Conservation (phyloP, 1,140 invertebrate genomes). For the Magallana gigas region DNA sequence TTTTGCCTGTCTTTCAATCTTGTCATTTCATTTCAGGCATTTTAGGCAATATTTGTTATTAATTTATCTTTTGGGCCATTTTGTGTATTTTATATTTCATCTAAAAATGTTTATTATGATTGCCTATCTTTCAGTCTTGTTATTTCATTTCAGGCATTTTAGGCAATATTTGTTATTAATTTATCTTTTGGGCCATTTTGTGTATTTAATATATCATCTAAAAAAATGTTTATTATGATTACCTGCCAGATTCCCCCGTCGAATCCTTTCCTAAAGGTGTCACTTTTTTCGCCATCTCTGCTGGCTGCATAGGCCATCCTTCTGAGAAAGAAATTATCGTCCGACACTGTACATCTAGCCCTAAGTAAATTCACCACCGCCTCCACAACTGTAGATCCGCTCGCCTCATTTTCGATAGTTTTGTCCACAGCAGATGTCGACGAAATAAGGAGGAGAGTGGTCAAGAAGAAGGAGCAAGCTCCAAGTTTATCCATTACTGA, state of each 20-base stretch:
- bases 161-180: no score
- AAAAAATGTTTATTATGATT: neutral
- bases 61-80: no score
- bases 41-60: no score
- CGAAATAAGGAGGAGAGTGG: neutral
- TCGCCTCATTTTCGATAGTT: neutral
- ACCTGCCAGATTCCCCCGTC: slow-evolving; percentile 47
- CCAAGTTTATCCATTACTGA: neutral
- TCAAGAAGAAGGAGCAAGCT: neutral
- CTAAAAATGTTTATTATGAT: no score
- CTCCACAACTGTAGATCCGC: slow-evolving; percentile 45
- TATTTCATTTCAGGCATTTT: no score
- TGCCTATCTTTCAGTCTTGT: no score
- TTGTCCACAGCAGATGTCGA: neutral
- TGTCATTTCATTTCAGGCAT: no score
- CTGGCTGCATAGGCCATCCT: slow-evolving; percentile 54
- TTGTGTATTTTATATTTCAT: no score
- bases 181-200: no score
- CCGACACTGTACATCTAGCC: slow-evolving; percentile 1
- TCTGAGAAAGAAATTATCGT: slow-evolving; percentile 45
- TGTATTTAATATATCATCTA: no score
- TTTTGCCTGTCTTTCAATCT: no score
- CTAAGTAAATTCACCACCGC: slow-evolving; percentile 41
- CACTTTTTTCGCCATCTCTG: slow-evolving; percentile 38
- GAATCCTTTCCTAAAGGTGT: slow-evolving; percentile 41